Evolutionary conservation across 2,888 invertebrate genomes (phyloP).

Genomic region (Oligia latruncula): DNA sequence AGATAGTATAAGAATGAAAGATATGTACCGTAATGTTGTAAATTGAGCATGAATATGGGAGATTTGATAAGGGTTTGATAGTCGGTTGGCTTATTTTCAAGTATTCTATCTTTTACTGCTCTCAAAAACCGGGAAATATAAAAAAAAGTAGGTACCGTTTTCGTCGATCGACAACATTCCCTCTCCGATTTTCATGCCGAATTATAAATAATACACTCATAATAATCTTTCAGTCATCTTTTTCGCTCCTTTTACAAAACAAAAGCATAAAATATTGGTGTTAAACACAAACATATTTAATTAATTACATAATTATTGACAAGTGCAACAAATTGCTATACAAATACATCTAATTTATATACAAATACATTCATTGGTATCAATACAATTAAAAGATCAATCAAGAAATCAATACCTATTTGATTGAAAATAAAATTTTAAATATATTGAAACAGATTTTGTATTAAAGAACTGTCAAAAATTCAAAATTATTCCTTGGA

Average conservation of each 20-base stretch:
- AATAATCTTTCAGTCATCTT: slow-evolving; percentile 5
- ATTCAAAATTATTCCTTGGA: no score
- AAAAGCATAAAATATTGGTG: slow-evolving; percentile 28
- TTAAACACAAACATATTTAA: slow-evolving; percentile 31
- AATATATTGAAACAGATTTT: background rate
- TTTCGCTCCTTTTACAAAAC: background rate
- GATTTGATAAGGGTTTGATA: background rate
- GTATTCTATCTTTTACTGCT: background rate
- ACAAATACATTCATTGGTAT: slow-evolving; percentile 59
- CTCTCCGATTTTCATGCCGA: slow-evolving; percentile 21
- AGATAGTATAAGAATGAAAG: background rate
- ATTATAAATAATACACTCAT: background rate
- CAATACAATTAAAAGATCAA: background rate
- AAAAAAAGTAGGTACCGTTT: background rate
- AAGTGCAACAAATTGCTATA: slow-evolving; percentile 72
- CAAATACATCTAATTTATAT: slow-evolving; percentile 63
- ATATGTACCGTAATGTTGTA: background rate
- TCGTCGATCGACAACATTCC: background rate
- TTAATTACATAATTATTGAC: slow-evolving; percentile 56
- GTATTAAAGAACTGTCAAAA: no score
- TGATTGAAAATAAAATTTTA: background rate
- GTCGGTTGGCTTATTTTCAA: background rate
- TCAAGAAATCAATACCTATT: background rate
- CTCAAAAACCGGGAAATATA: background rate
- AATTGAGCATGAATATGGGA: background rate